Base-by-base conservation (phyloP, 2,797 vertebrate genomes). In the Ctenopoma kingsleyae region DNA sequence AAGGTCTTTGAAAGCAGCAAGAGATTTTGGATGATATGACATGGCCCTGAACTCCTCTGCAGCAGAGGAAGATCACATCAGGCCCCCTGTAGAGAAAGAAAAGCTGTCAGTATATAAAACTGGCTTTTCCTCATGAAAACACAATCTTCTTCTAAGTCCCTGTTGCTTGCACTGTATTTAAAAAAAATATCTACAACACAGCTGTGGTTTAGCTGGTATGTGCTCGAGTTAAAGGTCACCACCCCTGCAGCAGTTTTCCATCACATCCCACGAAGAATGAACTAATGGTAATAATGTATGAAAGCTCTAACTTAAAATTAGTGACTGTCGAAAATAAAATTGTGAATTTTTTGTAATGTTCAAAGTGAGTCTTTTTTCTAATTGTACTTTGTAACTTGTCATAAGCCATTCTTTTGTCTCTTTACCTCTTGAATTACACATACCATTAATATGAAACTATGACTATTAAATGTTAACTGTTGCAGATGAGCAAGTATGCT, bases 201-300 rank as follows among this genome's bases (percentile, higher is more conserved):
- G 87, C 83, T 90, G 89, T 60, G 76, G 74, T 74, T 75, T n/a
- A 48, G 66, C 32, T 80, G 65, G 78, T 90, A 78, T 85, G 67
- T 67, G 62, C 57, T 85, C 11, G 16, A 84, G 71, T 63, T 72
- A 32, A 77, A 85, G 79, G 85, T 89, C 72, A 25, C 64, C 62
- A 70, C 36, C 78, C 76, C 52, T 47, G 47, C 38, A 48, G 62
- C 32, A 67, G 69, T 85, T 89, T 91, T 90, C 85, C 87, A 77
- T 87, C 88, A 75, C 68, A 81, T 81, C 65, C 46, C 27, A 55
- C 46, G 36, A 82, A 74, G 44, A 68, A 69, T 52, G 23, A 68
- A 58, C 27, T 44, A 15, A 43, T 43, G 17, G 10, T 44, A 44
- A 56, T 25, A 64, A 32, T 43, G 56, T 48, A 48, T 8, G 19